phyloP scores from a whole-genome alignment of 2,888 invertebrate genomes.

The Morpho deidamia region DNA sequence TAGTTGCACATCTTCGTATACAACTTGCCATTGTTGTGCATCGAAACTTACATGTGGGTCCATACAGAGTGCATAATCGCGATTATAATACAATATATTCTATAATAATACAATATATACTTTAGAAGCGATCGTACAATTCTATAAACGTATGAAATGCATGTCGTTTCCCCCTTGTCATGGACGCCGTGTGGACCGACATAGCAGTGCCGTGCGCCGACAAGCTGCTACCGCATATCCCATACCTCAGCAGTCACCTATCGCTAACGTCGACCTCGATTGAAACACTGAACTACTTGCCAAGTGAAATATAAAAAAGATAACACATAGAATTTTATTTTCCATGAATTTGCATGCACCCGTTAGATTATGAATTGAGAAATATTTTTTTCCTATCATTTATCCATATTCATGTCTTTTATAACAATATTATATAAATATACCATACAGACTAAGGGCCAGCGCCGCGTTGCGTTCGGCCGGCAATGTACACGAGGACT shows the following conservation, averaged over 20 bases:
- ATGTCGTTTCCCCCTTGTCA: constrained; percentile 4
- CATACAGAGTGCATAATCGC: constrained; percentile 18
- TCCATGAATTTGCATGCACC: constrained; percentile 75
- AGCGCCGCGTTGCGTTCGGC: constrained; percentile 57
- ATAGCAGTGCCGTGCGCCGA: constrained; percentile 24
- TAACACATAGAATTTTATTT: constrained; percentile 72
- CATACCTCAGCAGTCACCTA: constrained; percentile 35
- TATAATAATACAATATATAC: constrained; percentile 15
- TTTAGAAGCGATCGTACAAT: constrained; percentile 20
- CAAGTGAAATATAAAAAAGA: constrained; percentile 77
- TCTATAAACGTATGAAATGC: constrained; percentile 21
- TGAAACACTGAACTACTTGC: constrained; percentile 69
- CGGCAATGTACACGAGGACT: constrained; percentile 75
- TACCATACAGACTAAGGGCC: constrained; percentile 70
- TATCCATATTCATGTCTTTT: constrained; percentile 74
- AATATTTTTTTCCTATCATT: constrained; percentile 69
- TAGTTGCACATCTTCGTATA: constrained; percentile 70
- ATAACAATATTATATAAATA: constrained; percentile 68
- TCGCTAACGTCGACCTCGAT: constrained; percentile 43
- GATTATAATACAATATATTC: constrained; percentile 10
- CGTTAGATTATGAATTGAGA: constrained; percentile 75
- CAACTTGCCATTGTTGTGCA: constrained; percentile 68
- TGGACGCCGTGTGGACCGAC: constrained; percentile 16
- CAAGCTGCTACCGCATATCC: constrained; percentile 37
- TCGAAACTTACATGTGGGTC: constrained; percentile 33